phyloP scores from a whole-genome alignment of 2,113 vertebrate genomes.

The Podarcis muralis region DNA sequence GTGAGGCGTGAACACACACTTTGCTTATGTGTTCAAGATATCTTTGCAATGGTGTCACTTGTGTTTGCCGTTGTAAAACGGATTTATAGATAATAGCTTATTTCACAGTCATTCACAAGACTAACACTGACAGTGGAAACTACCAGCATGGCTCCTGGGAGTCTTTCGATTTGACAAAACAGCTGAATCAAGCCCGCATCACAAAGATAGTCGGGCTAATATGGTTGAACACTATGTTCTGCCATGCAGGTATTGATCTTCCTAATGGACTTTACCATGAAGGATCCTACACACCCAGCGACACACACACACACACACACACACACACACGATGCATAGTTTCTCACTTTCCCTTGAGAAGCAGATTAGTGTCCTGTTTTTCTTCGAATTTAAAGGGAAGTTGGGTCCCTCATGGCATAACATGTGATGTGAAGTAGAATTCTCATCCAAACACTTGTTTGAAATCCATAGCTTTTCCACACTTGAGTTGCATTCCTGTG shows the following conservation, averaged over 20 bases:
- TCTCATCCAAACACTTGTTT: background rate
- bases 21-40: constrained; percentile 18
- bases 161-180: constrained; percentile 32
- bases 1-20: background rate
- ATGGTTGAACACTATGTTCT: background rate
- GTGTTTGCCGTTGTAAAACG: background rate
- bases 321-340: background rate
- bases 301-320: background rate
- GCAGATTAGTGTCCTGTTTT: background rate
- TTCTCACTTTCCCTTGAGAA: background rate
- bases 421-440: background rate
- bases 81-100: constrained; percentile 51
- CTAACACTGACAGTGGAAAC: constrained; percentile 32
- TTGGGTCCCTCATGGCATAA: background rate
- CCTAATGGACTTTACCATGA: constrained; percentile 39
- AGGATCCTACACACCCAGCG: background rate
- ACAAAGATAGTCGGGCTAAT: background rate
- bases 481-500: background rate
- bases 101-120: constrained; percentile 22
- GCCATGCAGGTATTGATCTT: constrained; percentile 49
- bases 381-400: background rate
- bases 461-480: background rate
- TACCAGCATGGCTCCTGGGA: constrained; percentile 30
- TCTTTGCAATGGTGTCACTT: constrained; percentile 39
- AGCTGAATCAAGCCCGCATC: constrained; percentile 10